These are phyloP conservation scores for Eupithecia pulchellata DNA, from an alignment of 2,888 invertebrate species.

Conservation along the genomic window DNA sequence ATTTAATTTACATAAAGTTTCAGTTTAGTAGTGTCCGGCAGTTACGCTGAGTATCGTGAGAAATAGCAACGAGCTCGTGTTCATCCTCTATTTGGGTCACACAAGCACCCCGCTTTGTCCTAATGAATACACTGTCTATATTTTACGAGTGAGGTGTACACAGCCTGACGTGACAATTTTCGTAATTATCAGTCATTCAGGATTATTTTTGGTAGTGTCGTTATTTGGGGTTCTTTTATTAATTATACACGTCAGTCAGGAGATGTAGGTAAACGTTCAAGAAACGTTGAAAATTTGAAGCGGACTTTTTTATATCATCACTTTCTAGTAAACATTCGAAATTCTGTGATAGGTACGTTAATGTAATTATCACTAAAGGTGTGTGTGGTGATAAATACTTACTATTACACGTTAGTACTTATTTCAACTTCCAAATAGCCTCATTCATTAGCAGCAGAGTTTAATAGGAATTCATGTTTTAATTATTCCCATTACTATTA, in stretches of 20 bases:
- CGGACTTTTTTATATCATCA: not conserved
- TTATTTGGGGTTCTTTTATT: not conserved
- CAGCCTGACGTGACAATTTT: not conserved
- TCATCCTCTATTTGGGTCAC: constrained; percentile 38
- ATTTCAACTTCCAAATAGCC: not conserved
- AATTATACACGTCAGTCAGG: not conserved
- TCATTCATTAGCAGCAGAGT: not conserved
- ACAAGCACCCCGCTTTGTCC: constrained; percentile 36
- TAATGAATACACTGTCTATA: constrained; percentile 32
- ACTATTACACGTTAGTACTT: not conserved
- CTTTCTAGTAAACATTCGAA: not conserved
- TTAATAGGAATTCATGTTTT: constrained; percentile 2
- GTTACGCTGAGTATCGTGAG: constrained; percentile 22
- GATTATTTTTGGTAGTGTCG: not conserved
- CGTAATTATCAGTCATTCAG: not conserved
- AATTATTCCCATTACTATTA: not conserved
- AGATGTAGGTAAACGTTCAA: not conserved
- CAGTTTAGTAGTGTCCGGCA: not conserved
- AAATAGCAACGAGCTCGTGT: constrained; percentile 35
- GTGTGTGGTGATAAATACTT: not conserved
- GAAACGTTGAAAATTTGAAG: not conserved
- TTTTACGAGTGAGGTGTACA: constrained; percentile 25
- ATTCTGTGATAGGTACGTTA: not conserved
- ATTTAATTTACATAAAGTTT: not conserved
- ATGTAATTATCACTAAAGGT: not conserved